These are phyloP conservation scores for Vulpes vulpes DNA, from an alignment of 2,113 vertebrate species.

Conservation along the genomic window DNA sequence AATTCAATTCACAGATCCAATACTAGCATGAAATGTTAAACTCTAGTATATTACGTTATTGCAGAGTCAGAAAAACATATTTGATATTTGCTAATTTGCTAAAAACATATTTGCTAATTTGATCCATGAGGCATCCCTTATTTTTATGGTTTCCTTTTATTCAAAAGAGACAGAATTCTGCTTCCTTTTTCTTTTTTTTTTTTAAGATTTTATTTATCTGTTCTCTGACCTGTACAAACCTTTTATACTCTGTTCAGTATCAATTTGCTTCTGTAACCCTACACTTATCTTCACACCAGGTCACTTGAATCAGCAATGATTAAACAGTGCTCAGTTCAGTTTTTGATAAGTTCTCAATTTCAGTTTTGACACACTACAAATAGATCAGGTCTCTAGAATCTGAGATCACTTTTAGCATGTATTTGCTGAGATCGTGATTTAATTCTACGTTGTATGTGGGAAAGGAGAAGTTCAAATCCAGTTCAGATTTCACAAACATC, in stretches of 20 bases:
- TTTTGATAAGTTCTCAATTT: constrained; percentile 22
- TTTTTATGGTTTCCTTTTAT: too few relatives aligned
- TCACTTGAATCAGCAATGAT: constrained; percentile 39
- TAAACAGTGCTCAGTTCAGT: constrained; percentile 38
- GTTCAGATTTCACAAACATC: constrained; percentile 25
- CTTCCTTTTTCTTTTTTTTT: too few relatives aligned
- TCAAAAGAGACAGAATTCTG: too few relatives aligned
- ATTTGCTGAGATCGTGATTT: not conserved
- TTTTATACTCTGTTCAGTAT: not conserved
- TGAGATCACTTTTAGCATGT: not conserved
- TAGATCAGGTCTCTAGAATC: constrained; percentile 11
- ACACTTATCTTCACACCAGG: constrained; percentile 5
- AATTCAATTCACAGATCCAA: constrained; percentile 47
- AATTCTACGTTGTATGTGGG: constrained; percentile 6
- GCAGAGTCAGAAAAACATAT: not conserved
- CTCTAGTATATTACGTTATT: constrained; percentile 24
- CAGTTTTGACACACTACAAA: constrained; percentile 34
- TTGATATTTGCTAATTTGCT: too few relatives aligned
- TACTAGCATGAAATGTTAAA: constrained; percentile 35
- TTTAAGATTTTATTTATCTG: not conserved
- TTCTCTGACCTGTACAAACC: not conserved
- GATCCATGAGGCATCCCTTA: too few relatives aligned
- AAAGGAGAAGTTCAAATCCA: constrained; percentile 35
- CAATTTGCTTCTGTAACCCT: not conserved
- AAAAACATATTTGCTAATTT: too few relatives aligned